Evolutionary conservation across 2,888 invertebrate species (phyloP).

Genomic region (Lasioglossum calceatum): DNA sequence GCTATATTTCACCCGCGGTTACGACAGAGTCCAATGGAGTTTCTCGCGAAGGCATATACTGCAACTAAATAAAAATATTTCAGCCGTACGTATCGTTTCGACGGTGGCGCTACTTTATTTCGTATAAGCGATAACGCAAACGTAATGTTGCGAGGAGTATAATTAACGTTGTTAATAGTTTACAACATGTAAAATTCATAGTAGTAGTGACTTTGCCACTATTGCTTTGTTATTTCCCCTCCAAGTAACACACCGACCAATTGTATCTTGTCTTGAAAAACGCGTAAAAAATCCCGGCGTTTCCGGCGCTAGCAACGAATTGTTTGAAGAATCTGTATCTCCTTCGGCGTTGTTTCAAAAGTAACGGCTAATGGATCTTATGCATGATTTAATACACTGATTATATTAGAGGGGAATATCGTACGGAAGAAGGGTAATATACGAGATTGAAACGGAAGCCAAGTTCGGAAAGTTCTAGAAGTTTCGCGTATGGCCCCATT

Average conservation of each 20-base stretch:
- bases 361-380: constrained; percentile 8
- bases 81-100: background rate
- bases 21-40: constrained; percentile 42
- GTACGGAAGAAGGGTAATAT: constrained; percentile 2
- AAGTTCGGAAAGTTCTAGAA: constrained; percentile 79
- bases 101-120: background rate
- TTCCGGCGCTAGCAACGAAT: constrained; percentile 70
- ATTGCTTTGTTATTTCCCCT: constrained; percentile 55
- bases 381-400: constrained; percentile 25
- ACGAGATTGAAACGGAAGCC: constrained; percentile 27
- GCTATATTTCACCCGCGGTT: constrained; percentile 21
- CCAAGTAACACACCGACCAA: constrained; percentile 61
- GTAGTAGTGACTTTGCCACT: constrained; percentile 49
- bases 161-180: constrained; percentile 34
- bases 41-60: background rate
- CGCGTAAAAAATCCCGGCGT: constrained; percentile 69
- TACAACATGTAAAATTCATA: constrained; percentile 26
- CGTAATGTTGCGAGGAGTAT: background rate
- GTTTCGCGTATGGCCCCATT: constrained; percentile 77
- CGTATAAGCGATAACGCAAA: background rate
- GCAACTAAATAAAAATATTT: background rate
- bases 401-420: constrained; percentile 19
- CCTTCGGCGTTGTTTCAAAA: constrained; percentile 34
- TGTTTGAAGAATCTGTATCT: constrained; percentile 61
- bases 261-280: constrained; percentile 54